Conservation (phyloP, 2,888 invertebrate species). For the Apotomis turbidana region DNA sequence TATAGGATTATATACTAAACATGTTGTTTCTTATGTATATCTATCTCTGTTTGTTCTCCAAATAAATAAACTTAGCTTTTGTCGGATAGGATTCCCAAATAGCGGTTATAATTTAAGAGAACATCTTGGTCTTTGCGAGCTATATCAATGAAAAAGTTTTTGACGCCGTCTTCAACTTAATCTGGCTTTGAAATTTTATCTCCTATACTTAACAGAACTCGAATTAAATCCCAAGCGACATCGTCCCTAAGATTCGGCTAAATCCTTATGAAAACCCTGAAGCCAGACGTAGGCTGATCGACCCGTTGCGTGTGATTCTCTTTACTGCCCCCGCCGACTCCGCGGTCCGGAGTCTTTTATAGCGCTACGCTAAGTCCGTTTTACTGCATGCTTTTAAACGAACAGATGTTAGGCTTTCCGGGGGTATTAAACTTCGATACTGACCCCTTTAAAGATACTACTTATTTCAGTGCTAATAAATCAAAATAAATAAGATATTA, state of each 20-base stretch:
- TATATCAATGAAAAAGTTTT: conserved; percentile 8
- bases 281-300: conserved; percentile 63
- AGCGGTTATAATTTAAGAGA: too few relatives aligned
- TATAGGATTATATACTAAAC: too few relatives aligned
- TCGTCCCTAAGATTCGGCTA: conserved; percentile 8
- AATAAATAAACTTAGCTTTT: too few relatives aligned
- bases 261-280: conserved; percentile 41
- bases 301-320: conserved; percentile 68
- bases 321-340: conserved; percentile 57
- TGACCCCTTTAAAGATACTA: too few relatives aligned
- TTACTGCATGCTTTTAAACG: conserved; percentile 33
- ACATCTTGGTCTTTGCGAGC: not conserved
- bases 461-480: too few relatives aligned
- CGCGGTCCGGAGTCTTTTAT: conserved; percentile 53
- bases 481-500: too few relatives aligned
- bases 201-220: conserved; percentile 10
- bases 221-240: conserved; percentile 20
- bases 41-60: too few relatives aligned
- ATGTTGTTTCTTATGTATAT: too few relatives aligned
- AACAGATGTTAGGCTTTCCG: conserved; percentile 3
- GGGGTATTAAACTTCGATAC: too few relatives aligned
- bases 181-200: not conserved
- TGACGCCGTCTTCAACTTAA: not conserved
- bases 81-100: too few relatives aligned
- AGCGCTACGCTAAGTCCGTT: conserved; percentile 23